A percentile compares a stretch with the other conserved stretches of the same genome.
Evolutionary conservation across 2,113 vertebrate genomes (phyloP).

Genomic region (Atrichornis clamosus): DNA sequence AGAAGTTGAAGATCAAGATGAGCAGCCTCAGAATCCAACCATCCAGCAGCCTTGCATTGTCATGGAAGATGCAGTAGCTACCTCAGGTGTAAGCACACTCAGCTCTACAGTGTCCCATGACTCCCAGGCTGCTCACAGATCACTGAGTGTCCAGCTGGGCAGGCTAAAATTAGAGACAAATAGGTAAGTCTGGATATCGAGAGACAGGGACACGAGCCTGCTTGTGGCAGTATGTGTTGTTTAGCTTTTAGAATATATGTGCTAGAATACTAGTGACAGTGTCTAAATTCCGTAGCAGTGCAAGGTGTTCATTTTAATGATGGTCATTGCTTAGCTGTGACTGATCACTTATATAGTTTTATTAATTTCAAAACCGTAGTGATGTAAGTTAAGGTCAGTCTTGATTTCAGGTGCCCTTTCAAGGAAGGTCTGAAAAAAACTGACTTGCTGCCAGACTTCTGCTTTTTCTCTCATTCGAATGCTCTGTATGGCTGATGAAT

Average conservation of each 20-base stretch:
- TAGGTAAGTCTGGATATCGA: constrained; percentile 73
- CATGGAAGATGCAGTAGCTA: constrained; percentile 88
- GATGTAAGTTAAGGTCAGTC: not conserved
- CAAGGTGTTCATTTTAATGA: not conserved
- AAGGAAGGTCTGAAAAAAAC: not conserved
- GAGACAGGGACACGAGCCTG: not conserved
- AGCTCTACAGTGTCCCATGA: constrained; percentile 92
- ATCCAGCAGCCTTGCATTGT: constrained; percentile 70
- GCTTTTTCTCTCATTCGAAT: constrained; percentile 14
- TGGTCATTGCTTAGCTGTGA: not conserved
- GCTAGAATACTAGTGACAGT: not conserved
- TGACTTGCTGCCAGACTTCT: constrained; percentile 13
- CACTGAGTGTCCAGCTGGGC: constrained; percentile 88
- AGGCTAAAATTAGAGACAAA: constrained; percentile 94
- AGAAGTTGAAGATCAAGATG: constrained; percentile 81
- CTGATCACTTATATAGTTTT: not conserved
- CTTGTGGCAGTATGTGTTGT: not conserved
- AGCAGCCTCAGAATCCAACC: constrained; percentile 73
- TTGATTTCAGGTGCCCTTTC: not conserved
- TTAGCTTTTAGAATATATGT: not conserved
- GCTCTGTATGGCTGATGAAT: not conserved
- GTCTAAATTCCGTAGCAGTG: not conserved
- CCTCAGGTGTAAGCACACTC: constrained; percentile 97
- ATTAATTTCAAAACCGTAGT: not conserved
- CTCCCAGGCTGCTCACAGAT: constrained; percentile 85